Base-by-base conservation (phyloP, 2,797 vertebrate species). In the Cuculus canorus region DNA sequence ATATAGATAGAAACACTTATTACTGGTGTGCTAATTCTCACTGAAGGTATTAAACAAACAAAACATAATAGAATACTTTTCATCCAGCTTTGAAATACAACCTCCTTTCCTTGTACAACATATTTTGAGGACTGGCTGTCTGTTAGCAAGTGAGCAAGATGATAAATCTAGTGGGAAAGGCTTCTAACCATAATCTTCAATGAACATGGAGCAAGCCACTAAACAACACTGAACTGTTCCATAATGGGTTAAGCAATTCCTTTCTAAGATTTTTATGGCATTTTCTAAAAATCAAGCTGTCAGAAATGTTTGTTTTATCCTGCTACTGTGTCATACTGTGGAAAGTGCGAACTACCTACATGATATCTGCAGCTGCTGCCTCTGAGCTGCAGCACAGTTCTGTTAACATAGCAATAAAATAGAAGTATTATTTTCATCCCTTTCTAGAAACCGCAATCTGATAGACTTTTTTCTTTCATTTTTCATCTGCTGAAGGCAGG, bases 211-310 rank as follows among this genome's bases (percentile, higher is more conserved):
- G n/a, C 28, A 91, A 75, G 73, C 18, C n/a, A 45, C 41, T 84
- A 14, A 90, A 39, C 28, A 79, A 39, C 33, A 53, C 24, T 43
- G 63, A 91, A 52, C 39, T 48, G 28, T 83, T 94, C 75, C n/a
- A 5, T 35, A 52, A 71, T 54, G n/a, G 17, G 50, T 89, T 65
- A 76, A 50, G 7, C 27, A 75, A 81, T 76, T 92, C 33, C 22
- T 89, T 69, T 84, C 18, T n/a, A 77, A 79, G 60, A 47, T 56
- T 73, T 50, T 72, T 39, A 53, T 75, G 66, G 13, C n/a, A 33
- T 56, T 88, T 76, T 79, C 47, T 83, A 79, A 56, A 94, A 92
- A 91, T 43, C 24, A 95, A 92, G 41, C 70, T 92, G 52, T 79
- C 79, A 77, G 70, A 93, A 92, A 50, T 86, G 35, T 72, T 91